phyloP scores from a whole-genome alignment of 2,888 invertebrate species.

The Cheilosia impressa region DNA sequence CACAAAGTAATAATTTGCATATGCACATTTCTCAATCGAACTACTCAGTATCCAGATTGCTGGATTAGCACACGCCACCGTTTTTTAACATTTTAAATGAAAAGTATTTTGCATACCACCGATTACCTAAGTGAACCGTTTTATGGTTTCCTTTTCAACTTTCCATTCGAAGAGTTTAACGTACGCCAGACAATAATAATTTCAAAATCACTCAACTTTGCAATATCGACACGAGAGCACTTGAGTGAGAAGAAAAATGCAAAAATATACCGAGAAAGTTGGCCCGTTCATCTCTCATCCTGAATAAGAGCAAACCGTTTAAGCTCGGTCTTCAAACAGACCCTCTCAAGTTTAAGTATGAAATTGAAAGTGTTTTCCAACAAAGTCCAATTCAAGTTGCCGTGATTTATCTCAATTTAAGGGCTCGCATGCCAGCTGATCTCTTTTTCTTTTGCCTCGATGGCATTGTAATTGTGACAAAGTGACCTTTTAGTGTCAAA shows the following conservation, averaged over 20 bases:
- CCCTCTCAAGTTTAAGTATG: background rate
- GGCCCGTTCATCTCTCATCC: slow-evolving; percentile 25
- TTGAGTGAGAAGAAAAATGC: slow-evolving; percentile 47
- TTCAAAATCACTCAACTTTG: slow-evolving; percentile 71
- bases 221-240: slow-evolving; percentile 57
- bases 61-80: background rate
- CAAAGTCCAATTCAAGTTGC: background rate
- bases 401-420: slow-evolving; percentile 20
- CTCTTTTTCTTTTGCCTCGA: background rate
- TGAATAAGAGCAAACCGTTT: slow-evolving; percentile 5
- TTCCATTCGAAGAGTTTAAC: slow-evolving; percentile 69
- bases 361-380: background rate
- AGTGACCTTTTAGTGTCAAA: slow-evolving; percentile 41
- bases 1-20: background rate
- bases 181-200: slow-evolving; percentile 61
- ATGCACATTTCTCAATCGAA: slow-evolving; percentile 19
- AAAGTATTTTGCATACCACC: slow-evolving; percentile 59
- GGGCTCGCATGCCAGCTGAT: slow-evolving; percentile 6
- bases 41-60: slow-evolving; percentile 30
- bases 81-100: slow-evolving; percentile 28
- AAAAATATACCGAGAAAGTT: slow-evolving; percentile 55
- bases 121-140: slow-evolving; percentile 53
- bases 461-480: slow-evolving; percentile 36
- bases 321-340: background rate
- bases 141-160: slow-evolving; percentile 61